Conservation (phyloP, 2,113 vertebrate genomes). For the Hipposideros armiger region DNA sequence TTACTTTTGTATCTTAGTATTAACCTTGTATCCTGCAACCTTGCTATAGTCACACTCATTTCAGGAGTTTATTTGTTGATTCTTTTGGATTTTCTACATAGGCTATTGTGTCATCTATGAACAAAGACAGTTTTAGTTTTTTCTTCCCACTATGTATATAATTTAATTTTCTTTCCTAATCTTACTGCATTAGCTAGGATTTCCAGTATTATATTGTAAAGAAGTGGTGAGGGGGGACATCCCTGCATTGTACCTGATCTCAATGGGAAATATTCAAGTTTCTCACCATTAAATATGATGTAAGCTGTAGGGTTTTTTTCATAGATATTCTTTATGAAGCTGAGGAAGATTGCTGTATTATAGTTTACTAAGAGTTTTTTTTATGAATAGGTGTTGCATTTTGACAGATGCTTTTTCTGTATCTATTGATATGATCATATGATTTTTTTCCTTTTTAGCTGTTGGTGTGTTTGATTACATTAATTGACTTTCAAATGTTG, state of each 20-base stretch:
- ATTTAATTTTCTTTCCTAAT: neutral
- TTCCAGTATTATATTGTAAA: neutral
- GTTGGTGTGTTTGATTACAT: neutral
- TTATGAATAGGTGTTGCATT: neutral
- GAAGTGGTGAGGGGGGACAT: neutral
- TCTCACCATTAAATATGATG: neutral
- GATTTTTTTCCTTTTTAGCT: neutral
- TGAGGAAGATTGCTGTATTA: neutral
- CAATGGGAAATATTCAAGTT: neutral
- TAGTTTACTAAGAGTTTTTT: neutral
- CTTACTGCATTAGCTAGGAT: neutral
- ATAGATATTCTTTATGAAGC: neutral
- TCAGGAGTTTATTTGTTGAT: neutral
- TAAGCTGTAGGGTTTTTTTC: neutral
- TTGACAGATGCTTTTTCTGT: neutral
- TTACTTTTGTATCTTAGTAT: neutral
- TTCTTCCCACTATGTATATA: neutral
- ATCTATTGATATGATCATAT: neutral
- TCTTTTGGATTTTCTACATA: neutral
- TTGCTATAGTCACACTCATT: neutral
- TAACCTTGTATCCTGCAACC: neutral
- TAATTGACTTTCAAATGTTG: neutral
- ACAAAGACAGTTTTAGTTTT: neutral
- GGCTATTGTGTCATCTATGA: neutral
- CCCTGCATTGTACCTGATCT: neutral